Evolutionary conservation across 1,140 invertebrate genomes (phyloP), one percentile per base, ranked within the genome.

Genomic region (Ceratoteleas bidentatus): DNA sequence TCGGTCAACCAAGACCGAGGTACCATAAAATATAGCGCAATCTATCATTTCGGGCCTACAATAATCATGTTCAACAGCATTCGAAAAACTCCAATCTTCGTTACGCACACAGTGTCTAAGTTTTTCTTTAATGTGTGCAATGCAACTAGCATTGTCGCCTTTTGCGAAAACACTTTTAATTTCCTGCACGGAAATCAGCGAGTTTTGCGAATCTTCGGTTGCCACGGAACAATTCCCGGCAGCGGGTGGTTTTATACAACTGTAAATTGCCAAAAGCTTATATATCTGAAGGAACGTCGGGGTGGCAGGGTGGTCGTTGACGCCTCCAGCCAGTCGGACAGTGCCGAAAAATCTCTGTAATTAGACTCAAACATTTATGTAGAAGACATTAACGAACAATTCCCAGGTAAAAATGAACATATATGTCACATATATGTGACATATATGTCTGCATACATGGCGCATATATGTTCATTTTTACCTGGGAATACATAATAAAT

Each of bases 321-420:
- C 1, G n/a, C 40, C 40, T 43, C 1, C 8, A 2, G 40, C 40
- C 0, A 43, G 40, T n/a, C 40, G 8, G 0, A n/a, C 40, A 43
- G 40, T 43, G n/a, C 40, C 40, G n/a, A 43, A 43, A 43, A 43
- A 43, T 43, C 40, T 43, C 40, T 43, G n/a, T 10, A n/a, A n/a
- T n/a, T n/a, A n/a, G n/a, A n/a, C n/a, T n/a, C n/a, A n/a, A n/a
- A n/a, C n/a, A n/a, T n/a, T n/a, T n/a, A n/a, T n/a, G n/a, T n/a
- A n/a, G n/a, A n/a, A n/a, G n/a, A n/a, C n/a, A n/a, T n/a, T n/a
- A n/a, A n/a, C n/a, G n/a, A n/a, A n/a, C n/a, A n/a, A n/a, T n/a
- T n/a, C n/a, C n/a, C n/a, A n/a, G n/a, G n/a, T n/a, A n/a, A n/a
- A n/a, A n/a, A n/a, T n/a, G n/a, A n/a, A n/a, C n/a, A n/a, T n/a